A percentile compares a stretch with the other conserved stretches of the same genome.
Evolutionary conservation across 2,113 vertebrate genomes (phyloP).

Genomic region (Thermophis baileyi): DNA sequence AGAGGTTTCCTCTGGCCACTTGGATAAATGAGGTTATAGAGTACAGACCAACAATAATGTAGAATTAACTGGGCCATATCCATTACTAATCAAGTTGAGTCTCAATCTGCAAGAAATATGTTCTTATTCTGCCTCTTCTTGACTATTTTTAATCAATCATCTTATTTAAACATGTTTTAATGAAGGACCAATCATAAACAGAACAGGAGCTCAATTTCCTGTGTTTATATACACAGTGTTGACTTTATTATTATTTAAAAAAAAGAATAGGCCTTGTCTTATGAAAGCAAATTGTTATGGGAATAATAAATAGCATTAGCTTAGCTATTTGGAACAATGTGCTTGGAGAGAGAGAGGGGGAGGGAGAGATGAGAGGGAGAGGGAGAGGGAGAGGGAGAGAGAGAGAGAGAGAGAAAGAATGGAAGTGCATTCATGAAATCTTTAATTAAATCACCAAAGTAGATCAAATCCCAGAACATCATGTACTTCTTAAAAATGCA

Average conservation of each 20-base stretch:
- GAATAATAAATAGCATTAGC: constrained; percentile 35
- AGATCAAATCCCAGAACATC: neutral
- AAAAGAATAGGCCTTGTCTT: constrained; percentile 14
- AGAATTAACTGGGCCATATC: neutral
- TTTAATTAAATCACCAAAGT: constrained; percentile 44
- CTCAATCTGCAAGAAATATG: neutral
- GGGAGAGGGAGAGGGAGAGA: neutral
- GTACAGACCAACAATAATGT: neutral
- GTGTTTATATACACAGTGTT: rapidly evolving
- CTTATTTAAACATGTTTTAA: constrained; percentile 18
- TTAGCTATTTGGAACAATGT: constrained; percentile 30
- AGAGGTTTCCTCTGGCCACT: neutral
- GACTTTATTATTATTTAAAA: constrained; percentile 13
- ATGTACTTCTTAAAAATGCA: constrained; percentile 21
- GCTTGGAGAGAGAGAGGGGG: rapidly evolving
- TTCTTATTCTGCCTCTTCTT: neutral
- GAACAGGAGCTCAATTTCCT: neutral
- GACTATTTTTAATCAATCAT: constrained; percentile 5
- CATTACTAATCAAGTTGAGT: neutral
- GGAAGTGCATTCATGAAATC: constrained; percentile 28
- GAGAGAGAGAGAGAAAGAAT: neutral
- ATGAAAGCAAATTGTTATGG: constrained; percentile 43
- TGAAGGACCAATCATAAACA: neutral
- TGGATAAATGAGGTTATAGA: constrained; percentile 9
- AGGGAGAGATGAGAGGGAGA: neutral